Conservation (phyloP, 2,797 vertebrate species). For the Chrysocyon brachyurus region DNA sequence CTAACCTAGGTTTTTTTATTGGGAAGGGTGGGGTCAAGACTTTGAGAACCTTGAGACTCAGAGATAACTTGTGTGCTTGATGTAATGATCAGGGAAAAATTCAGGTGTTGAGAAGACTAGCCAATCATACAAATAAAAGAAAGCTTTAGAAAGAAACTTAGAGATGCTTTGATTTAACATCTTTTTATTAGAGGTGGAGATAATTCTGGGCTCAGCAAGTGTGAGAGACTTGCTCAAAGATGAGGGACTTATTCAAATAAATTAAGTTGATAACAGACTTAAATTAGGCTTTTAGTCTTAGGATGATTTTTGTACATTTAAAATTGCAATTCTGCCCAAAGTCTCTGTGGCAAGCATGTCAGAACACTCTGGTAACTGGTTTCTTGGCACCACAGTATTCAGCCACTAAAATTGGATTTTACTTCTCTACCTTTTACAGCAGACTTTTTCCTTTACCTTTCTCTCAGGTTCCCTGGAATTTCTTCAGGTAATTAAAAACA, state of each 20-base stretch:
- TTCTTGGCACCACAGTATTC: background rate
- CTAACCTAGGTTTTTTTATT: background rate
- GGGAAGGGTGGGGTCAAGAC: background rate
- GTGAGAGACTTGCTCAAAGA: background rate
- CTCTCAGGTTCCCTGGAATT: background rate
- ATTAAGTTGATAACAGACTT: background rate
- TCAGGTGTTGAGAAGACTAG: conserved; percentile 6
- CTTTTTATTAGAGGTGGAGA: background rate
- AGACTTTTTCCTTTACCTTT: background rate
- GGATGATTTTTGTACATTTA: background rate
- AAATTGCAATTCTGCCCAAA: background rate
- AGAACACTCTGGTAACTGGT: background rate
- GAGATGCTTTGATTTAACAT: background rate
- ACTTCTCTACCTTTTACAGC: background rate
- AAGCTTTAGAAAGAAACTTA: background rate
- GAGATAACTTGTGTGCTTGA: background rate
- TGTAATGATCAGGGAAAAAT: background rate
- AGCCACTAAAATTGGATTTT: background rate
- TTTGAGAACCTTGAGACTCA: background rate
- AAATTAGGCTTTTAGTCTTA: background rate
- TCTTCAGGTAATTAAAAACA: background rate
- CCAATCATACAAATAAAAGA: background rate
- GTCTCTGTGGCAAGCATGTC: background rate
- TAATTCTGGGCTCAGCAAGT: background rate
- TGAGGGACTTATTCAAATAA: background rate